A percentile compares a stretch with the other conserved stretches of the same genome.
These are phyloP conservation scores for Drosophila ambigua DNA, from an alignment of 1,140 invertebrate genomes.

Conservation along the genomic window DNA sequence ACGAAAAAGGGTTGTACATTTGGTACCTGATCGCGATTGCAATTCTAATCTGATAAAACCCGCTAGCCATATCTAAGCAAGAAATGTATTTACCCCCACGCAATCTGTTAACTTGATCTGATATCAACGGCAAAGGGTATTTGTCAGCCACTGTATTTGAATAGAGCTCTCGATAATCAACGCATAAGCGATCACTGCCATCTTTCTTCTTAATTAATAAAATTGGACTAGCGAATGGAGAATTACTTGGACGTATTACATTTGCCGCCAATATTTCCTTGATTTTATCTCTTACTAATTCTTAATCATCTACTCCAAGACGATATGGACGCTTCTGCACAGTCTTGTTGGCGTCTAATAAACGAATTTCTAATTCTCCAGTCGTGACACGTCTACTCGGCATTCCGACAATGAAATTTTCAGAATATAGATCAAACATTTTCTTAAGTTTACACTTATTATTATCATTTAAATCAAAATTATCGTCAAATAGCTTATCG, in stretches of 20 bases:
- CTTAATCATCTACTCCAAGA: conserved; percentile 8
- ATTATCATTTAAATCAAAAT: conserved; percentile 5
- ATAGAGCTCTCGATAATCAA: conserved; percentile 23
- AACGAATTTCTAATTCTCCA: conserved; percentile 13
- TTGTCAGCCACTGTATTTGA: background rate
- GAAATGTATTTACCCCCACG: too few relatives aligned
- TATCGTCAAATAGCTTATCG: conserved; percentile 2
- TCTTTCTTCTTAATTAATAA: conserved; percentile 11
- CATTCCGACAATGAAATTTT: background rate
- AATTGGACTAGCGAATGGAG: conserved; percentile 20
- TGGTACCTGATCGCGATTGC: too few relatives aligned
- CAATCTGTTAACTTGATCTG: too few relatives aligned
- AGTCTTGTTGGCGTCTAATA: conserved; percentile 16
- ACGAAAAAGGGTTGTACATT: too few relatives aligned
- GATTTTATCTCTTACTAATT: conserved; percentile 18
- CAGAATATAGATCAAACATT: conserved; percentile 2
- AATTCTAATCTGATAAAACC: too few relatives aligned
- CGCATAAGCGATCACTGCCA: conserved; percentile 7
- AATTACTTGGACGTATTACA: conserved; percentile 19
- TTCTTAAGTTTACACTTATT: conserved; percentile 11
- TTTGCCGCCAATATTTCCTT: conserved; percentile 17
- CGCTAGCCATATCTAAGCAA: too few relatives aligned
- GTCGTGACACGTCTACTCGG: conserved; percentile 13
- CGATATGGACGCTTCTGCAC: conserved; percentile 24
- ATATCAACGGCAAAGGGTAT: too few relatives aligned